A percentile compares a stretch with the other conserved stretches of the same genome.
phyloP scores from a whole-genome alignment of 2,888 invertebrate species.

The Acanthosepion esculentum region DNA sequence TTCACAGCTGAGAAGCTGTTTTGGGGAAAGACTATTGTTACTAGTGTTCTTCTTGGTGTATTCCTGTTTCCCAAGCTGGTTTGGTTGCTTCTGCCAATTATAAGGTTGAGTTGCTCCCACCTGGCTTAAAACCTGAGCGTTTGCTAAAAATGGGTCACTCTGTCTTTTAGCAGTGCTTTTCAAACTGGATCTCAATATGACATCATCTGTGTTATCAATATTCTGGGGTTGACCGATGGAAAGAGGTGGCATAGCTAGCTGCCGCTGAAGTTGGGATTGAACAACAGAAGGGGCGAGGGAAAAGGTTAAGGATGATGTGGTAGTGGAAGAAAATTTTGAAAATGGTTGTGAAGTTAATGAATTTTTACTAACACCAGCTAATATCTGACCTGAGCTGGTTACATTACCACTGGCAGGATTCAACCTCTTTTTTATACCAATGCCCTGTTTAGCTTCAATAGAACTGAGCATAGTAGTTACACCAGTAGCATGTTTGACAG shows the following conservation, averaged over 20 bases:
- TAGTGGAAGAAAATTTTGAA: not conserved
- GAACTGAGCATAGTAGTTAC: not conserved
- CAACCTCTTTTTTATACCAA: not conserved
- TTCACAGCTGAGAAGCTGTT: not conserved
- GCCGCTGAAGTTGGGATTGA: not conserved
- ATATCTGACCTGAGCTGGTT: not conserved
- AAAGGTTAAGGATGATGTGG: not conserved
- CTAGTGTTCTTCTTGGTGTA: not conserved
- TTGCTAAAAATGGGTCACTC: not conserved
- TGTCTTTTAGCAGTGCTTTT: not conserved
- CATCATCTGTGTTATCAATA: not conserved
- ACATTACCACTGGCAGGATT: not conserved
- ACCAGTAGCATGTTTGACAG: not conserved
- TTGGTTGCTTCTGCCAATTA: not conserved
- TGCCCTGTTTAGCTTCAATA: not conserved
- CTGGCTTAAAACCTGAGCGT: not conserved
- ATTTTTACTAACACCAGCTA: not conserved
- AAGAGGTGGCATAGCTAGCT: slow-evolving; percentile 1
- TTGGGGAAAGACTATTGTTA: not conserved
- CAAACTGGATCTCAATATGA: not conserved
- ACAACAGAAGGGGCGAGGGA: not conserved
- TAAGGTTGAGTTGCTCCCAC: not conserved
- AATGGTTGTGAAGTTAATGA: not conserved
- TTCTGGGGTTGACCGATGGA: not conserved
- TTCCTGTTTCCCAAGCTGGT: not conserved